Evolutionary conservation across 2,113 vertebrate genomes (phyloP), one percentile per base, ranked within the genome.

Genomic region (Pseudopipra pipra): DNA sequence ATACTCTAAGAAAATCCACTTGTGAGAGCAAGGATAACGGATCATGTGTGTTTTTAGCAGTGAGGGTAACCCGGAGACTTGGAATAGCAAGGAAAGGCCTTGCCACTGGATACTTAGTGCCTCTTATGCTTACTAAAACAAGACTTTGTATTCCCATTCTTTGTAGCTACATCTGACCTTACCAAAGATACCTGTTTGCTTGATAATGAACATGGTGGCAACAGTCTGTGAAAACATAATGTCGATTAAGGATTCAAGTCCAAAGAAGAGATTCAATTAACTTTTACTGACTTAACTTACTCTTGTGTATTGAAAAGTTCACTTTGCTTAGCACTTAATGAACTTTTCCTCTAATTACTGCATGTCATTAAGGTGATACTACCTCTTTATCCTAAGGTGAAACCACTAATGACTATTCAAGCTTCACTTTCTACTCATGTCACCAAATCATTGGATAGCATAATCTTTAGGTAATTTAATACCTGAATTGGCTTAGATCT

Each of bases 381-480:
- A 84, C 41, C 78, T 87, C 59, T 87, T 89, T 76, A 80, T 86
- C 61, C 44, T 65, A 58, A 85, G 62, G 43, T 85, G 58, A 87
- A 89, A 68, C 35, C 66, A 74, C 51, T 89, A 68, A 89, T 72
- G 33, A 72, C 54, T 72, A 33, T 39, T 54, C 51, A 84, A 90
- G 58, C 56, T 59, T 95, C 12, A 20, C 65, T 56, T 82, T 75
- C 56, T 79, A 49, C 49, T 82, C 51, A 62, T 46, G 44, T 71
- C 75, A 90, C 59, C 67, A 82, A 87, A 77, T 87, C 68, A 78
- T 46, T 77, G 78, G 44, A 74, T 33, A 86, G 62, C 47, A 88
- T 74, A 89, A 88, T 85, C 78, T 97, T 92, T 51, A 67, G 33
- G 81, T 86, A 95, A 95, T 93, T 94, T 89, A 89, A 93, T 96